Conservation (phyloP, 1,140 invertebrate genomes). For the Propsilocerus akamusi region DNA sequence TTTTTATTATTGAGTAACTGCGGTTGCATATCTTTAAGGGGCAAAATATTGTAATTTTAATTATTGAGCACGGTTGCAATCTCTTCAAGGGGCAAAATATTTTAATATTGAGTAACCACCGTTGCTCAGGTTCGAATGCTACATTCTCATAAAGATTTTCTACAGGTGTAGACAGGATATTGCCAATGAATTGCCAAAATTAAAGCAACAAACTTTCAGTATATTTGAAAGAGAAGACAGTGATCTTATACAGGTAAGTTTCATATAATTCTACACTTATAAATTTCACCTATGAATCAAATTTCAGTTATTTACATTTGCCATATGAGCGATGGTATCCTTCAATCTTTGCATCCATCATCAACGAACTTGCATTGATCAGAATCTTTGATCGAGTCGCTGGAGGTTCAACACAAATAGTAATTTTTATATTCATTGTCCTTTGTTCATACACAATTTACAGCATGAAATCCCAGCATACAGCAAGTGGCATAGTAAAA, state of each 20-base stretch:
- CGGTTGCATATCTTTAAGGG: no score
- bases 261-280: not conserved
- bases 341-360: constrained; percentile 57
- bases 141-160: constrained; percentile 58
- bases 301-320: constrained; percentile 34
- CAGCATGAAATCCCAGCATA: constrained; percentile 41
- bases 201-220: constrained; percentile 40
- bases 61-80: no score
- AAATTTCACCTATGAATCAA: not conserved
- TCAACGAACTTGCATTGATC: constrained; percentile 52
- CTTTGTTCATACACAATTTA: constrained; percentile 41
- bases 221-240: constrained; percentile 53
- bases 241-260: constrained; percentile 35
- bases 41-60: no score
- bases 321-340: constrained; percentile 57
- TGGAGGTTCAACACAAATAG: constrained; percentile 61
- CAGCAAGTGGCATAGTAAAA: constrained; percentile 13
- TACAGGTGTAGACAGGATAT: constrained; percentile 43
- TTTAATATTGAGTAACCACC: no score
- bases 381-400: constrained; percentile 80
- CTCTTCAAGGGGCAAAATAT: no score
- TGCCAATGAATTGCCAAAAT: constrained; percentile 36
- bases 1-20: no score
- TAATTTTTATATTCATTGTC: constrained; percentile 57
- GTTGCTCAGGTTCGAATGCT: no score